Conservation (phyloP, 2,797 vertebrate genomes). For the Otus scops region DNA sequence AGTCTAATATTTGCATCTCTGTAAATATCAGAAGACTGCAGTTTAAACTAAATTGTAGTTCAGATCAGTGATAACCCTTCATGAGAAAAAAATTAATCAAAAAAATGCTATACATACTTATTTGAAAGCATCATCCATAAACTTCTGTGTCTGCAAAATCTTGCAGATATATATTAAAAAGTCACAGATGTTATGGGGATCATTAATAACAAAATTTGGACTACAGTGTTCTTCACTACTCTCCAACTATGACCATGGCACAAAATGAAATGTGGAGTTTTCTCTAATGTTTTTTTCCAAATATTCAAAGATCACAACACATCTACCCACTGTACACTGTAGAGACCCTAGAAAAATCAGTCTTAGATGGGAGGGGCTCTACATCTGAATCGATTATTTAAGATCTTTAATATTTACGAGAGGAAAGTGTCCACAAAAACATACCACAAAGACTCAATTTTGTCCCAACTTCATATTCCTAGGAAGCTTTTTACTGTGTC, state of each 20-base stretch:
- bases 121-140: not conserved
- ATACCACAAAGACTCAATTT: not conserved
- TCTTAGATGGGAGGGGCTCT: not conserved
- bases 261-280: not conserved
- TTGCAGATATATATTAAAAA: not conserved
- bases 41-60: not conserved
- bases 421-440: not conserved
- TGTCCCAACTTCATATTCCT: not conserved
- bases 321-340: not conserved
- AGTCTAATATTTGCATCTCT: not conserved
- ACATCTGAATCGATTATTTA: not conserved
- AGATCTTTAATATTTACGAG: not conserved
- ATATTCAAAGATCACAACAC: not conserved
- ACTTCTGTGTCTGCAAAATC: not conserved
- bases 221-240: not conserved
- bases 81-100: not conserved
- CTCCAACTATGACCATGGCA: not conserved
- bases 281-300: not conserved
- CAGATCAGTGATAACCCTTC: not conserved
- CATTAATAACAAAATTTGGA: not conserved
- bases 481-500: not conserved
- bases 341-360: not conserved
- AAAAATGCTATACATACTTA: not conserved
- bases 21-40: constrained; percentile 2
- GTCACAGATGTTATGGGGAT: not conserved